phyloP scores from a whole-genome alignment of 2,888 invertebrate species.

The Rotaria sp. region DNA sequence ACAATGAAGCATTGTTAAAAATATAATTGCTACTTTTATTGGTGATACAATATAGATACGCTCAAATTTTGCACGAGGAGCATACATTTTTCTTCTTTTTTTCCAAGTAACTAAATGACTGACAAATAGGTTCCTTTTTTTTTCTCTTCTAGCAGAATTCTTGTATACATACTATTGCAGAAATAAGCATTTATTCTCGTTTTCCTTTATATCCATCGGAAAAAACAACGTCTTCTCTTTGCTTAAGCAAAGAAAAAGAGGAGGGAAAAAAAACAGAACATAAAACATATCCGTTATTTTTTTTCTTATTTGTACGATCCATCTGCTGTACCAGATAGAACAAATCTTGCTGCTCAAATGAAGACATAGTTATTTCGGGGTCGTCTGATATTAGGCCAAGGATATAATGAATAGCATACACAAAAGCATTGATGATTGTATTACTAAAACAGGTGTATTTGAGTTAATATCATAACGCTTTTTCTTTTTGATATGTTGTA shows the following conservation, averaged over 20 bases:
- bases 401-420: not conserved
- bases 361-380: not conserved
- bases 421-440: not conserved
- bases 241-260: not conserved
- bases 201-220: not conserved
- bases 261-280: not conserved
- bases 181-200: not conserved
- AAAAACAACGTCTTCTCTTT: not conserved
- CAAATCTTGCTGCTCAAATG: not conserved
- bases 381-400: not conserved
- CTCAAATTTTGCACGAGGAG: slow-evolving; percentile 30
- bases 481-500: not conserved
- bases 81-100: not conserved
- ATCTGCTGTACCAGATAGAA: not conserved
- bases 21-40: not conserved
- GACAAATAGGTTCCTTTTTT: not conserved
- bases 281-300: not conserved
- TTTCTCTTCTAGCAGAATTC: not conserved
- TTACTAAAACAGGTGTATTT: not conserved
- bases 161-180: not conserved
- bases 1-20: not conserved
- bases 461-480: not conserved
- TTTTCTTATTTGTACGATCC: not conserved
- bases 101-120: not conserved
- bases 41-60: slow-evolving; percentile 30